Conservation (phyloP, 2,113 vertebrate genomes). For the Pholis gunnellus region DNA sequence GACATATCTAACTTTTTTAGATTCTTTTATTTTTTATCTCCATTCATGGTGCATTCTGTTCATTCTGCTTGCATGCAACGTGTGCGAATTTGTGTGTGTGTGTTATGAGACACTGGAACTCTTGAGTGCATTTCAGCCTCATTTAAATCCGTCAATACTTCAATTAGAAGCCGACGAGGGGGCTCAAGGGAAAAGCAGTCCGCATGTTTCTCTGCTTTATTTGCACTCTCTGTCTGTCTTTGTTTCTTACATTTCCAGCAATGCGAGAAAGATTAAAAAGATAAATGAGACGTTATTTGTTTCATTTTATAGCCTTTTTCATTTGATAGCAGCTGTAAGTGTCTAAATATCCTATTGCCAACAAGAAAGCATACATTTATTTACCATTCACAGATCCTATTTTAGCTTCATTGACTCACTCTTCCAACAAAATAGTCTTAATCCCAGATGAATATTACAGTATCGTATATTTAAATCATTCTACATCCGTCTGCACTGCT, state of each 20-base stretch:
- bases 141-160: constrained; percentile 86
- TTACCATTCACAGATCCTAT: constrained; percentile 15
- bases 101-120: constrained; percentile 54
- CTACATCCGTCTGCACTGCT: not conserved
- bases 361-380: constrained; percentile 29
- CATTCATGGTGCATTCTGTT: not conserved
- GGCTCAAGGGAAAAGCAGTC: constrained; percentile 76
- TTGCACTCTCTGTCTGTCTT: constrained; percentile 52
- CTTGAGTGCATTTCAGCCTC: constrained; percentile 84
- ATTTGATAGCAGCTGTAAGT: constrained; percentile 40
- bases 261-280: constrained; percentile 36
- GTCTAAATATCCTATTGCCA: constrained; percentile 9
- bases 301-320: constrained; percentile 29
- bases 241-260: constrained; percentile 44
- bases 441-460: constrained; percentile 24
- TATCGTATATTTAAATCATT: constrained; percentile 30
- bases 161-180: constrained; percentile 80
- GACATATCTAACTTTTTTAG: not conserved
- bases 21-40: constrained; percentile 1
- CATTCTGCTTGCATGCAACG: constrained; percentile 12
- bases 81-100: constrained; percentile 18
- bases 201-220: constrained; percentile 72
- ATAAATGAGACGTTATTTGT: constrained; percentile 34
- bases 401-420: constrained; percentile 20
- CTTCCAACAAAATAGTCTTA: constrained; percentile 9